Evolutionary conservation across 2,797 vertebrate genomes (phyloP).

Genomic region (Rhodeus uyekii): DNA sequence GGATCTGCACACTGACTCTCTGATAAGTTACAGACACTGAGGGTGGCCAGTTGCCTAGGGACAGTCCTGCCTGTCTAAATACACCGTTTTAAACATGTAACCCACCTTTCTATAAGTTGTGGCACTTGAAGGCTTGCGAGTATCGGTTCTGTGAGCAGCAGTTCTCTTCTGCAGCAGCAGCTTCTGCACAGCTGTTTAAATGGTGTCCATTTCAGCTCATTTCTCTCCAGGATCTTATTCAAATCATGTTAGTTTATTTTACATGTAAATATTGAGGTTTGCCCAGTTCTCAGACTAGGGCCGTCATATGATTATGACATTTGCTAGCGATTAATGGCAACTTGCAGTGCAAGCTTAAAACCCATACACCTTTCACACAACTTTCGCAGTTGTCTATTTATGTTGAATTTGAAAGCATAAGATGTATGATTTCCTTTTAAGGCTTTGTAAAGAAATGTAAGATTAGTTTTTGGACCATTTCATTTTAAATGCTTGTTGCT

Average conservation of each 20-base stretch:
- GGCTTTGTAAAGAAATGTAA: neutral
- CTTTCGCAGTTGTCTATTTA: neutral
- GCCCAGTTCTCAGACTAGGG: neutral
- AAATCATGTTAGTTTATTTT: slow-evolving; percentile 20
- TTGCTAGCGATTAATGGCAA: neutral
- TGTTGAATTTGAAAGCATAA: neutral
- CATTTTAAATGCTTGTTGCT: neutral
- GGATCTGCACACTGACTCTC: neutral
- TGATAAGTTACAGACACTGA: neutral
- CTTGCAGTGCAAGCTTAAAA: neutral
- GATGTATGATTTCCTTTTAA: neutral
- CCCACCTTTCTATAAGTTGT: slow-evolving; percentile 16
- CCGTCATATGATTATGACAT: neutral
- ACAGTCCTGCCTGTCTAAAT: neutral
- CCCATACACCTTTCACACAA: neutral
- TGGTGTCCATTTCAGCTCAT: neutral
- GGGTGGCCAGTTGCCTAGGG: neutral
- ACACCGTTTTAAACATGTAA: neutral
- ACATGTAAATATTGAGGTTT: slow-evolving; percentile 29
- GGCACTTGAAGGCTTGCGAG: neutral
- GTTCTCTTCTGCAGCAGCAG: slow-evolving; percentile 3
- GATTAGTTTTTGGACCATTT: neutral
- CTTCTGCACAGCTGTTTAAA: slow-evolving; percentile 34
- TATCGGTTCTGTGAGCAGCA: neutral
- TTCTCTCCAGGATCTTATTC: neutral